Percentiles rank a stretch among this genome's conserved stretches.
These are phyloP conservation scores for Hippocampus abdominalis DNA, from an alignment of 2,113 vertebrate species.

Conservation along the genomic window DNA sequence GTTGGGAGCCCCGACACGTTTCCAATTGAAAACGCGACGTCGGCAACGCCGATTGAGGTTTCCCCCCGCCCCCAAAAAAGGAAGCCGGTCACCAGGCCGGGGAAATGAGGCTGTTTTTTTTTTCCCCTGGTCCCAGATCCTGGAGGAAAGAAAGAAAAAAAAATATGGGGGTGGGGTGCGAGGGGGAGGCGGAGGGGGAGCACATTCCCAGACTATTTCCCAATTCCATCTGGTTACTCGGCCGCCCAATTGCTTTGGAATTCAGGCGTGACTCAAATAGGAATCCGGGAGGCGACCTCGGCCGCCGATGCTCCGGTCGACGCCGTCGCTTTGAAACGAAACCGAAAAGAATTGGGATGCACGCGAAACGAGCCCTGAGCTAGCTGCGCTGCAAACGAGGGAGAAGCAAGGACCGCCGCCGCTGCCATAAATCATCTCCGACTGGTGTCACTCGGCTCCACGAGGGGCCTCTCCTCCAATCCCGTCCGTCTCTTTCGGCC, in stretches of 20 bases:
- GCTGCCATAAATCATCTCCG: slow-evolving; percentile 50
- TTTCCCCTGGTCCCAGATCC: slow-evolving; percentile 29
- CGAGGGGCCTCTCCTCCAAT: slow-evolving; percentile 48
- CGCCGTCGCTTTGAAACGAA: too few species aligned
- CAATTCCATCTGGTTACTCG: slow-evolving; percentile 64
- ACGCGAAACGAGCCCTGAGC: slow-evolving; percentile 26
- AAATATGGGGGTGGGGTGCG: background rate
- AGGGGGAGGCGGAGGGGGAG: slow-evolving; percentile 7
- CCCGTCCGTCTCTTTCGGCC: slow-evolving; percentile 34
- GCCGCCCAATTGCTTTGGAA: slow-evolving; percentile 62
- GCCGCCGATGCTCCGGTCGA: too few species aligned
- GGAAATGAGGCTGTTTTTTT: slow-evolving; percentile 51
- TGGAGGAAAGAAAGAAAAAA: slow-evolving; percentile 9
- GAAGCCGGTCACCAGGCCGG: background rate
- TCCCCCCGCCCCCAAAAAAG: background rate
- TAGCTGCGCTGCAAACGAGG: slow-evolving; percentile 50
- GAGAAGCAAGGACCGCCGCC: slow-evolving; percentile 19
- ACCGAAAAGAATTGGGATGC: background rate
- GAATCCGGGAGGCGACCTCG: too few species aligned
- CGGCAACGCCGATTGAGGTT: too few species aligned
- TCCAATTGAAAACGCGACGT: too few species aligned
- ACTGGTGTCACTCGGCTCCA: slow-evolving; percentile 50
- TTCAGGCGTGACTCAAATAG: slow-evolving; percentile 60
- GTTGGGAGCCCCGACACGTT: too few species aligned
- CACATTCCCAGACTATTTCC: slow-evolving; percentile 68